A percentile compares a stretch with the other conserved stretches of the same genome.
Evolutionary conservation across 2,888 invertebrate genomes (phyloP).

Genomic region (Nephrocerus scutellatus): DNA sequence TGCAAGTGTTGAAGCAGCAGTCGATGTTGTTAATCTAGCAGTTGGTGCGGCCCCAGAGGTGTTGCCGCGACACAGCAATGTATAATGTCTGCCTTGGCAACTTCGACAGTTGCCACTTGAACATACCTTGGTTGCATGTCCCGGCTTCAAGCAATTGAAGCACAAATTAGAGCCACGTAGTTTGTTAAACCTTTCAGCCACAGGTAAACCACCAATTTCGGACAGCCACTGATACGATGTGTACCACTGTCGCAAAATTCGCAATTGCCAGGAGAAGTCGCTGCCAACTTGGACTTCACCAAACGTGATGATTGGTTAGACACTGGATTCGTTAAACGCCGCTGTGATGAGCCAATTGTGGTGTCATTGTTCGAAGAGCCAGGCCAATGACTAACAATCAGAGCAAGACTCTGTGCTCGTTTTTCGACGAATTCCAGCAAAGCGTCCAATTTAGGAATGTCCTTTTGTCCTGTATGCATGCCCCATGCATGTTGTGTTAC

Average conservation of each 20-base stretch:
- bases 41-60: neutral
- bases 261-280: constrained; percentile 8
- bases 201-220: constrained; percentile 1
- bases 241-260: constrained; percentile 5
- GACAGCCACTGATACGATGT: constrained; percentile 6
- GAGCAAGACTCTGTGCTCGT: constrained; percentile 1
- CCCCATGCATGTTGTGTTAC: no score
- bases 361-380: no score
- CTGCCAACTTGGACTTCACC: constrained; percentile 7
- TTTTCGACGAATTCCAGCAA: neutral
- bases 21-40: neutral
- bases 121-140: constrained; percentile 5
- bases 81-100: constrained; percentile 6
- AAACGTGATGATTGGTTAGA: no score
- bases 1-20: neutral
- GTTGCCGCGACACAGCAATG: constrained; percentile 1
- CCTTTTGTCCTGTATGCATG: no score
- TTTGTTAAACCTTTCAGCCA: constrained; percentile 10
- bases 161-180: constrained; percentile 4
- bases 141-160: constrained; percentile 8
- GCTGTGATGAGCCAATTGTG: no score
- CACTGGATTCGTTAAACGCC: no score
- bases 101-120: constrained; percentile 1
- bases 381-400: no score
- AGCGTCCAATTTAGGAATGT: no score